Percentiles rank a stretch among this genome's conserved stretches.
These are phyloP conservation scores for Drosophila tristis DNA, from an alignment of 1,140 invertebrate species.

Conservation along the genomic window DNA sequence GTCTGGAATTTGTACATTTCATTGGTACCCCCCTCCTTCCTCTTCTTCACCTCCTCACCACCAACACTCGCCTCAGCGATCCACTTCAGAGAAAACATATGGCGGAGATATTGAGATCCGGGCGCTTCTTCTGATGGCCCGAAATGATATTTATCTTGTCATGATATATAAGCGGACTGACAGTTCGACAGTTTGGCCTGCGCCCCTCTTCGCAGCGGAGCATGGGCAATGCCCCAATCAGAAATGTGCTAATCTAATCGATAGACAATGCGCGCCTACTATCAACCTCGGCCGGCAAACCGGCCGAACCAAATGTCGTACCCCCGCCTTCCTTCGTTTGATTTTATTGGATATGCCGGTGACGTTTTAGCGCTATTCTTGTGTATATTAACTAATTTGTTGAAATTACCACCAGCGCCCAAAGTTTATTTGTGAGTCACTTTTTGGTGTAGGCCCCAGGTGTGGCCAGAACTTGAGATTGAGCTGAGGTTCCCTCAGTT, in stretches of 20 bases:
- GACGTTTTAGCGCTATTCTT: conserved; percentile 57
- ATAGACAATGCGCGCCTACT: conserved; percentile 38
- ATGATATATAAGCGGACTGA: conserved; percentile 61
- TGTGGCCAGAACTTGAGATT: conserved; percentile 12
- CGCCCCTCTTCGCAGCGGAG: neutral
- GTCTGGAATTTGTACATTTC: conserved; percentile 59
- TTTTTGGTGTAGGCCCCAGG: conserved; percentile 29
- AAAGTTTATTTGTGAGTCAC: conserved; percentile 45
- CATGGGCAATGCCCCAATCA: conserved; percentile 14
- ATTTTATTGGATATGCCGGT: conserved; percentile 35
- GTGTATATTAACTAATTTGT: conserved; percentile 70
- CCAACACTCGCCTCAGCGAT: neutral
- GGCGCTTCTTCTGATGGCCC: conserved; percentile 30
- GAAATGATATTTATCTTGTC: conserved; percentile 66
- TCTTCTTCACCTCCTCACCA: too few species aligned
- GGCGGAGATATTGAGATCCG: conserved; percentile 25
- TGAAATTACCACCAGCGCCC: conserved; percentile 39
- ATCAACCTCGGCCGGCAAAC: conserved; percentile 40
- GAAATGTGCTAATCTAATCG: conserved; percentile 74
- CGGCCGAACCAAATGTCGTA: neutral
- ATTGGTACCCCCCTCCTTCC: conserved; percentile 7
- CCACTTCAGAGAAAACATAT: conserved; percentile 26
- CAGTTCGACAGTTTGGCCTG: conserved; percentile 35
- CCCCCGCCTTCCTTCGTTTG: conserved; percentile 11
- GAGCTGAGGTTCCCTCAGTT: too few species aligned